Evolutionary conservation across 35 echinoderm and acorn worm genomes (phyloP), one percentile per base, ranked within the genome.

Genomic region (Apostichopus japonicus): DNA sequence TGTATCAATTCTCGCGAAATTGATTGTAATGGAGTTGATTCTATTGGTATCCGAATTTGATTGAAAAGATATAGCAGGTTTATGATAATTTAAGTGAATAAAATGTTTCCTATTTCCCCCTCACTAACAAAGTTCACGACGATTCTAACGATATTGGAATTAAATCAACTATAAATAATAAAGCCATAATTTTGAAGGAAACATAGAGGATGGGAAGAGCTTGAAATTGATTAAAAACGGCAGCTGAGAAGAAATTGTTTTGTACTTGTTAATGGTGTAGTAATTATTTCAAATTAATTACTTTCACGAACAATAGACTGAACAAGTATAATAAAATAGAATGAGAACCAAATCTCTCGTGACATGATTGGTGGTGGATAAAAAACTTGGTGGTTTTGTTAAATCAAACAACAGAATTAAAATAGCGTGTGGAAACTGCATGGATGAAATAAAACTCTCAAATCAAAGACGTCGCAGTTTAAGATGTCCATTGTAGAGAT

Each of bases 201-300:
- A 44, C 33, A 44, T 4, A 44, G 33, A 44, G 33, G 33, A 67
- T 19, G 63, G 0, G 63, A 67, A 67, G 14, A 44, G 11, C 19
- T 67, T 19, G 19, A 67, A 67, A 67, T 67, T 67, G 63, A 67
- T 67, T 67, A 67, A 67, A 67, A 67, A 15, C 63, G 11, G 11
- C 33, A 44, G 10, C 11, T 67, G 11, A 67, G 63, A 15, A 67
- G 11, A 15, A 67, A 67, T 11, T 67, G 63, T 67, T 67, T 67
- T 67, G 19, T 67, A 15, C 63, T 67, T 67, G 63, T 67, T 67
- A 67, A 67, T 67, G 11, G 11, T 67, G 63, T 67, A 11, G 63
- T 67, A 67, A 67, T 67, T 67, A 67, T 67, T 67, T 67, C 63
- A 67, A 67, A 67, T 67, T 67, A 15, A 67, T 67, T 67, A 67